A percentile compares a stretch with the other conserved stretches of the same genome.
phyloP scores from a whole-genome alignment of 2,113 vertebrate genomes.

The Peucedramus taeniatus region DNA sequence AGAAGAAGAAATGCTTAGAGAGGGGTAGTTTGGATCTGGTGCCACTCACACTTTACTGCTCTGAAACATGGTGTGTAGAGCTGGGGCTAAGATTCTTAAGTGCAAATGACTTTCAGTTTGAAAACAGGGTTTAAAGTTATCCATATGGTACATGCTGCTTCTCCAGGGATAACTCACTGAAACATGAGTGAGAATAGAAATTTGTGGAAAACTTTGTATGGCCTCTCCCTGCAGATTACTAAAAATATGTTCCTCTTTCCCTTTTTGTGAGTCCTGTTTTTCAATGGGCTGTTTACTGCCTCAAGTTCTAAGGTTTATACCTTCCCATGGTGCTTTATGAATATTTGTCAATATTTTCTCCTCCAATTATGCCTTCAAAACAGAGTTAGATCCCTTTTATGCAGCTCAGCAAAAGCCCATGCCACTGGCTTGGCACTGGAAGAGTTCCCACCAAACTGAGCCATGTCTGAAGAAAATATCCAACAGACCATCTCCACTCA shows the following conservation, averaged over 20 bases:
- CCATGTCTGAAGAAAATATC: neutral
- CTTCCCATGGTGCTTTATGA: neutral
- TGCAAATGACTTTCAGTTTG: neutral
- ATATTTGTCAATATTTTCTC: neutral
- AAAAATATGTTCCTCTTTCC: neutral
- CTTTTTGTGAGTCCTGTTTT: neutral
- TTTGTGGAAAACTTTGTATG: neutral
- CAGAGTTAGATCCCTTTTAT: neutral
- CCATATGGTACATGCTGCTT: fast-evolving
- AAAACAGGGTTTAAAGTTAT: neutral
- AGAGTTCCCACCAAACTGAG: neutral
- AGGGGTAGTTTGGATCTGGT: neutral
- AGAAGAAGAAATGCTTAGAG: neutral
- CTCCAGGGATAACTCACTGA: neutral
- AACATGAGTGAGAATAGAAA: neutral
- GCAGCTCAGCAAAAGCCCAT: neutral
- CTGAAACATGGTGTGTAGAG: neutral
- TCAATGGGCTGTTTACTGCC: neutral
- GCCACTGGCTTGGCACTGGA: neutral
- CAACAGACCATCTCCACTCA: neutral
- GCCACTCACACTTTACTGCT: neutral
- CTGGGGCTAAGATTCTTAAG: neutral
- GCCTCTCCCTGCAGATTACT: neutral
- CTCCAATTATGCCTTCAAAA: neutral
- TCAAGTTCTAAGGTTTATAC: neutral